These are phyloP conservation scores for Megaceryle alcyon DNA, from an alignment of 2,797 vertebrate species.

Conservation along the genomic window DNA sequence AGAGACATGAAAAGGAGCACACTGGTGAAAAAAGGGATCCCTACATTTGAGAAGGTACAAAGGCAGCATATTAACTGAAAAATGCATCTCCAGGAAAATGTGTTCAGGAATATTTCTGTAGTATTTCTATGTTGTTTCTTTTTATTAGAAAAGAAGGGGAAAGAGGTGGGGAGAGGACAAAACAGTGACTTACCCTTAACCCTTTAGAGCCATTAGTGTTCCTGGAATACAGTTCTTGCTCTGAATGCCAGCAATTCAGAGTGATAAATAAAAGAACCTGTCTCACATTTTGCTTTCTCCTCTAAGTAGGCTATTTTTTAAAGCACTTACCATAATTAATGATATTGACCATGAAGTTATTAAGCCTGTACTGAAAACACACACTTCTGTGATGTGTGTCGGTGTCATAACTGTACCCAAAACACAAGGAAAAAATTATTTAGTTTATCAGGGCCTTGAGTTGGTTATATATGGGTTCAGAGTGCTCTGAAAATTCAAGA, in stretches of 20 bases:
- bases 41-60: not conserved
- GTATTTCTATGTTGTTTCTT: not conserved
- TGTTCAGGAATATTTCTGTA: not conserved
- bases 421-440: not conserved
- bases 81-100: not conserved
- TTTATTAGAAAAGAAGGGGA: not conserved
- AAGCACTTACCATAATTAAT: not conserved
- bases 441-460: not conserved
- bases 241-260: not conserved
- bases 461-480: not conserved
- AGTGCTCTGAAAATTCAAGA: not conserved
- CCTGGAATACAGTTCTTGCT: not conserved
- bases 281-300: not conserved
- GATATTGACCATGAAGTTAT: not conserved
- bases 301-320: not conserved
- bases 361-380: not conserved
- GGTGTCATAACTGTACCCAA: not conserved
- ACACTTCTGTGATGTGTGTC: not conserved
- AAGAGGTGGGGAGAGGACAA: not conserved
- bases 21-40: not conserved
- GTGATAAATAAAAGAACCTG: not conserved
- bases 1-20: not conserved
- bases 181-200: not conserved
- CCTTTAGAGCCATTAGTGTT: not conserved
- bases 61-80: not conserved